These are phyloP conservation scores for Meloidogyne chitwoodi DNA, from an alignment of 1,140 invertebrate species.

Conservation along the genomic window DNA sequence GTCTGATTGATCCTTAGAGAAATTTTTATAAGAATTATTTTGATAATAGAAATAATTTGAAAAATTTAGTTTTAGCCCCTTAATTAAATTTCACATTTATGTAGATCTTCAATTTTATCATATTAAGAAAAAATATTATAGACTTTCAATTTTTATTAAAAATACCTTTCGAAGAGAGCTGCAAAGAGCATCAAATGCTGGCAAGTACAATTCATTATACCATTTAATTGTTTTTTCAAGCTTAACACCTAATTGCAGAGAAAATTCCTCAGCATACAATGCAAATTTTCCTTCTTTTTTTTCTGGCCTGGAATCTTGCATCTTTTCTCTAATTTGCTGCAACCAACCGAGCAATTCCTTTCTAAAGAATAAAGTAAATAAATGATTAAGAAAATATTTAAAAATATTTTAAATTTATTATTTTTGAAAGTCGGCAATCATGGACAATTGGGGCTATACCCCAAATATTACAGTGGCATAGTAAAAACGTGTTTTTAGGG, in stretches of 20 bases:
- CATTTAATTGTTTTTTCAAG: slow-evolving; percentile 9
- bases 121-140: neutral
- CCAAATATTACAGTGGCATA: too few species aligned
- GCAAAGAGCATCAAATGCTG: neutral
- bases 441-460: too few species aligned
- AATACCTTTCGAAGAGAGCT: slow-evolving; percentile 4
- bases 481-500: too few species aligned
- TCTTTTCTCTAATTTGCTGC: slow-evolving; percentile 1
- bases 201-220: slow-evolving; percentile 17
- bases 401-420: too few species aligned
- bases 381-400: too few species aligned
- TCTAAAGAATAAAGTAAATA: neutral
- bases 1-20: neutral
- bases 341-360: slow-evolving; percentile 5
- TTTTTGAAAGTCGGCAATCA: too few species aligned
- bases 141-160: neutral
- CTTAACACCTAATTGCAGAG: neutral
- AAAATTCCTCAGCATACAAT: slow-evolving; percentile 1
- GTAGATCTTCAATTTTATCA: neutral
- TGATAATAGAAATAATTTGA: neutral
- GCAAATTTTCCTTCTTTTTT: neutral
- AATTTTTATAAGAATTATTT: neutral
- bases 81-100: neutral
- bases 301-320: neutral
- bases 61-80: neutral